Base-by-base conservation (phyloP, 2,113 vertebrate genomes). In the Sylvilagus bachmani region DNA sequence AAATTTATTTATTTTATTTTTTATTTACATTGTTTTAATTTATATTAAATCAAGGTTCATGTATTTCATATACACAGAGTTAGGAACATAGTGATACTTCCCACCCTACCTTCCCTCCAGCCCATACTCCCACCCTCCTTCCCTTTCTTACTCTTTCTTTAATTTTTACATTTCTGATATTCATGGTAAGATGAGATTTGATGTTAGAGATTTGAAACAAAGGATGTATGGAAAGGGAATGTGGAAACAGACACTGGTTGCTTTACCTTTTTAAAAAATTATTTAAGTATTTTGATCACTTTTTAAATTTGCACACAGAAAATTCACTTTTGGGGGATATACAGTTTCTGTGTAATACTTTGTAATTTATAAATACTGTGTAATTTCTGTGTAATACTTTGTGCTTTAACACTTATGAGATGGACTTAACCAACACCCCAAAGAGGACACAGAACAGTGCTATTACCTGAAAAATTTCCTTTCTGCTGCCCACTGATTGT, bases 231-330 rank as follows among this genome's bases (percentile, higher is more conserved):
- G 74, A 78, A 86, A 78, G 27, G 16, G 36, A 9, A 24, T 73
- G 29, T 36, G 36, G 21, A 88, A 85, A 51, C 10, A 86, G 24
- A 86, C 89, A 2, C 27, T 44, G 67, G 3, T 67, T 11, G 6
- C 7, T 95, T 78, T 33, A 61, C 17, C 64, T n/a, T 70, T 64
- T 81, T 61, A 29, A 8, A 86, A 44, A 78, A 21, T 69, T 81
- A 83, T 86, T 89, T 70, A 86, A 93, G 33, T 33, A 84, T 86
- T 85, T 90, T 71, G 31, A 33, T 80, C 3, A 61, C 75, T 58
- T 79, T 22, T 8, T 13, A 90, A 51, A 49, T 51, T 44, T 38
- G 19, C 19, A 64, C 38, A 53, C 6, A 70, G 53, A 93, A 33
- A 89, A 79, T 80, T 58, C 10, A n/a, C 44, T 38, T 81, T 96